These are phyloP conservation scores for Steinernema scapterisci DNA, from an alignment of 2,888 invertebrate genomes.

Conservation along the genomic window DNA sequence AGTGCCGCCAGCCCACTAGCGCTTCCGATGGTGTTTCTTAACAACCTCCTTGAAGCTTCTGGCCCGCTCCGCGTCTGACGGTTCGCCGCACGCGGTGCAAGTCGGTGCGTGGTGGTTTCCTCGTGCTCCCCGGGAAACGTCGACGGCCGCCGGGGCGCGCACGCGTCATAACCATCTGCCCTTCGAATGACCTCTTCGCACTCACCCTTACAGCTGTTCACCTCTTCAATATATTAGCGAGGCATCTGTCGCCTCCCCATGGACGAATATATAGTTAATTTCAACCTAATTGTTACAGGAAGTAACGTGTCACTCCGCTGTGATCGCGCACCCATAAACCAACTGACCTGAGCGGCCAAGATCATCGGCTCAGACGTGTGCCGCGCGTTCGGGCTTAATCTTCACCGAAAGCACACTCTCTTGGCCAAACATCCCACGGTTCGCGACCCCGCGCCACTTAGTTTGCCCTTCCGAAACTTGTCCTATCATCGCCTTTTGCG, in stretches of 20 bases:
- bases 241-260: slow-evolving; percentile 30
- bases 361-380: not conserved
- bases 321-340: not conserved
- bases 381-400: not conserved
- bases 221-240: slow-evolving; percentile 24
- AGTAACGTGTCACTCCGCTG: slow-evolving; percentile 1
- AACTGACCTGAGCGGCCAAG: not conserved
- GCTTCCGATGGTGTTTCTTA: too few relatives aligned
- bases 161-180: slow-evolving; percentile 32
- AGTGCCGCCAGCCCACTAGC: not conserved
- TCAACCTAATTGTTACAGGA: slow-evolving; percentile 28
- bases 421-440: slow-evolving; percentile 9
- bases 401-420: slow-evolving; percentile 23
- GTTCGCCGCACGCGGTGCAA: slow-evolving; percentile 9
- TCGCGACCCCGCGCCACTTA: not conserved
- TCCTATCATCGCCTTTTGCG: not conserved
- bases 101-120: slow-evolving; percentile 17
- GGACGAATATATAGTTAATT: slow-evolving; percentile 28
- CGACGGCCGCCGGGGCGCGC: slow-evolving; percentile 23
- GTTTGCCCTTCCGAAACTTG: not conserved
- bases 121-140: not conserved
- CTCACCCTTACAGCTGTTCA: slow-evolving; percentile 31
- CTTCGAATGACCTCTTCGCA: slow-evolving; percentile 30
- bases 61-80: slow-evolving; percentile 2
- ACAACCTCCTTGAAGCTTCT: not conserved